Conservation (phyloP, 2,888 invertebrate species). For the Leptinotarsa haldemani region DNA sequence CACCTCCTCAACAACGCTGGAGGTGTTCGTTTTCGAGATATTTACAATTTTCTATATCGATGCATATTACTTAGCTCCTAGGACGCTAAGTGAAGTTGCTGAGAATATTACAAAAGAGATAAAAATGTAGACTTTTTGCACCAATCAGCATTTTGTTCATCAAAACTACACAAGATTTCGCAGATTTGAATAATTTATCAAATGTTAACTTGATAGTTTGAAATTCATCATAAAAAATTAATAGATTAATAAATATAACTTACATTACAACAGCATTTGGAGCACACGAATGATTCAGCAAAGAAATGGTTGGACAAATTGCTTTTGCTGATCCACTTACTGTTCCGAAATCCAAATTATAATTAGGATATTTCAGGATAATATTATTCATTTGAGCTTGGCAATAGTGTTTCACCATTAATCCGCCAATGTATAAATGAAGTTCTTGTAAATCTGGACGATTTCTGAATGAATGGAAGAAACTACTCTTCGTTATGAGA, state of each 20-base stretch:
- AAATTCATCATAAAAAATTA: slow-evolving; percentile 1
- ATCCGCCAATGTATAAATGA: slow-evolving; percentile 50
- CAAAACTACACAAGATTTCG: too few species aligned
- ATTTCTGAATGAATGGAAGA: slow-evolving; percentile 43
- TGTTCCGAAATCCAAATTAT: slow-evolving; percentile 39
- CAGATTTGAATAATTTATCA: neutral
- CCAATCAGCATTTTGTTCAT: too few species aligned
- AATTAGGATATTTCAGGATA: slow-evolving; percentile 44
- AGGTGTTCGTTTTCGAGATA: too few species aligned
- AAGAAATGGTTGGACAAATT: slow-evolving; percentile 50
- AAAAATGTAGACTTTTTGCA: too few species aligned
- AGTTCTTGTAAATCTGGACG: slow-evolving; percentile 36
- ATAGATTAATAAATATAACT: slow-evolving; percentile 34
- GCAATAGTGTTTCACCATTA: slow-evolving; percentile 51
- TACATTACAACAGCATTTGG: slow-evolving; percentile 52
- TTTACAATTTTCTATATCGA: too few species aligned
- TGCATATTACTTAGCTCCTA: too few species aligned
- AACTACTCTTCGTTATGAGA: slow-evolving; percentile 46
- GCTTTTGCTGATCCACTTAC: slow-evolving; percentile 48
- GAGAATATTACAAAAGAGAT: too few species aligned
- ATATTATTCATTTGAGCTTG: slow-evolving; percentile 51
- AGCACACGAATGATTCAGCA: slow-evolving; percentile 50
- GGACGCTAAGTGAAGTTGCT: too few species aligned
- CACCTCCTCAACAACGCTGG: too few species aligned
- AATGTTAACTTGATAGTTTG: too few species aligned